phyloP scores from a whole-genome alignment of 2,113 vertebrate genomes.

The Guaruba guarouba region DNA sequence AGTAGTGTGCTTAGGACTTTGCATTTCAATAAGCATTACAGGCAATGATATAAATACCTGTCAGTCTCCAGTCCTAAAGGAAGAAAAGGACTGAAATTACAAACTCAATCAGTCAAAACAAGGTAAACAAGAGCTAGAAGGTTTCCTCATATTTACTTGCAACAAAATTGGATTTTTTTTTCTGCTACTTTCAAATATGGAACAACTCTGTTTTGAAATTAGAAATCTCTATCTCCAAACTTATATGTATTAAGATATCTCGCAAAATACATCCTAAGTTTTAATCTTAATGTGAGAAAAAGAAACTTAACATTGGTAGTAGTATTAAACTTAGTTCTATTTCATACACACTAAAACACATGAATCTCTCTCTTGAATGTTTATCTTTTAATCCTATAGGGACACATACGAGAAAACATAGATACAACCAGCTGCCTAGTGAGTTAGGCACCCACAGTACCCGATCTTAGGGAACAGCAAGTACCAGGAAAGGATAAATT shows the following conservation, averaged over 20 bases:
- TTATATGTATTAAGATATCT: neutral
- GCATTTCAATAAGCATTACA: slow-evolving; percentile 32
- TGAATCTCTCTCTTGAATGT: neutral
- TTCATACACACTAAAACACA: neutral
- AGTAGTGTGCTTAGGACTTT: neutral
- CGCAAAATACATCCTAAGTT: neutral
- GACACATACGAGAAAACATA: neutral
- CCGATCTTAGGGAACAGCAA: neutral
- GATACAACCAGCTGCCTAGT: neutral
- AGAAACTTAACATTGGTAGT: neutral
- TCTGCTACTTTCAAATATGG: neutral
- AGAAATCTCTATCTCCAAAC: neutral
- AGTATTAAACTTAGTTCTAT: neutral
- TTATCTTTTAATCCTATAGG: neutral
- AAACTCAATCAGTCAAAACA: neutral
- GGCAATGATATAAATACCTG: neutral
- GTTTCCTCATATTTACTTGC: neutral
- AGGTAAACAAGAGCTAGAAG: neutral
- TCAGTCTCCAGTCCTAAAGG: neutral
- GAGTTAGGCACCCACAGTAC: neutral
- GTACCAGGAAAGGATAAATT: neutral
- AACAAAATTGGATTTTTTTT: neutral
- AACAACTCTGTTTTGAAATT: neutral
- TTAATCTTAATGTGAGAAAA: neutral
- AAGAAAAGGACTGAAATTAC: slow-evolving; percentile 13